A percentile compares a stretch with the other conserved stretches of the same genome.
These are phyloP conservation scores for Metallyticus violacea DNA, from an alignment of 2,888 invertebrate species.

Conservation along the genomic window DNA sequence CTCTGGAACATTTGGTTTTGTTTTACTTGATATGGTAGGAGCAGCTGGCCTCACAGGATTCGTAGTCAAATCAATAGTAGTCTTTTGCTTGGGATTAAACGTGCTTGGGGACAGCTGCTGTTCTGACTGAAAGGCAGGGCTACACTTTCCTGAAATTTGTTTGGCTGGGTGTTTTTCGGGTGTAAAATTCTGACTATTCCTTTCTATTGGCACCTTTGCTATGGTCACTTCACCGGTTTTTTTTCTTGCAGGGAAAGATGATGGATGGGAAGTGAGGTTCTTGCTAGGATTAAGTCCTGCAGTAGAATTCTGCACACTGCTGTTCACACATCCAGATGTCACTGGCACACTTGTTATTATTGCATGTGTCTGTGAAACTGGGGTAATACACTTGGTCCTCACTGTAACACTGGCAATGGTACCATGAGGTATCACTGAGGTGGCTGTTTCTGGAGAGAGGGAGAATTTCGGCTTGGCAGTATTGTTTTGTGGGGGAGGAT, in stretches of 20 bases:
- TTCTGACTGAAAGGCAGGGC: not conserved
- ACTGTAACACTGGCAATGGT: not conserved
- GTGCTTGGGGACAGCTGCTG: not conserved
- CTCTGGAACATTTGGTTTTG: constrained; percentile 10
- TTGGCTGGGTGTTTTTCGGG: not conserved
- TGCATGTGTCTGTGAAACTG: not conserved
- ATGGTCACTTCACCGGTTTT: not conserved
- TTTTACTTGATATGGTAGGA: constrained; percentile 9
- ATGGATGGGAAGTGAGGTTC: not conserved
- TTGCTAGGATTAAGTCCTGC: not conserved
- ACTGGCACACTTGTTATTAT: not conserved
- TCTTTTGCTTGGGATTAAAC: not conserved
- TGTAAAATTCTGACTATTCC: not conserved
- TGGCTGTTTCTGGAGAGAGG: not conserved
- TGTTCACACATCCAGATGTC: not conserved
- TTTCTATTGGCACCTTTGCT: not conserved
- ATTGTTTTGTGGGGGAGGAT: not conserved
- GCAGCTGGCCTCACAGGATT: not conserved
- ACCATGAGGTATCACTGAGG: not conserved
- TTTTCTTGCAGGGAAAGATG: not conserved
- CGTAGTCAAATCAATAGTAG: not conserved
- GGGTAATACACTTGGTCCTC: constrained; percentile 5
- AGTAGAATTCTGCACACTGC: not conserved
- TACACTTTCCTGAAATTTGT: not conserved
- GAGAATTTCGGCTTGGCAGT: not conserved